Evolutionary conservation across 2,797 vertebrate species (phyloP).

Genomic region (Dryobates pubescens): DNA sequence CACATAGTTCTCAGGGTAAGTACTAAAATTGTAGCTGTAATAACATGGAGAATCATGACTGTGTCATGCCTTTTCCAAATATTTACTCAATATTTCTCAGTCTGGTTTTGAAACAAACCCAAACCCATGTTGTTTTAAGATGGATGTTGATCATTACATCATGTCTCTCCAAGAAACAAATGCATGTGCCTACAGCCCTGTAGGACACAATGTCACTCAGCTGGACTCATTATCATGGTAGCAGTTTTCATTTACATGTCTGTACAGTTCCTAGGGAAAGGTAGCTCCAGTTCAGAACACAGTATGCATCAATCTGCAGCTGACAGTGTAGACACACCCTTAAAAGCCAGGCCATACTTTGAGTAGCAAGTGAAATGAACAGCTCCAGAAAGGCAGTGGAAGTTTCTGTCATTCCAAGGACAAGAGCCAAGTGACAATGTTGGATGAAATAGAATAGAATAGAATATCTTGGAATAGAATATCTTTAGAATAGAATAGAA

Average conservation of each 20-base stretch:
- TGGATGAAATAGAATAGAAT: neutral
- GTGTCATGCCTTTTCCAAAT: neutral
- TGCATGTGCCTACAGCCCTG: neutral
- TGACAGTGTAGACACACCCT: neutral
- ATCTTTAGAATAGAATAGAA: too few species aligned
- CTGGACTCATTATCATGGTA: slow-evolving; percentile 45
- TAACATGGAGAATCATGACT: neutral
- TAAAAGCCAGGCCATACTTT: slow-evolving; percentile 1
- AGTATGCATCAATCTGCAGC: neutral
- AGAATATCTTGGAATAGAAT: too few species aligned
- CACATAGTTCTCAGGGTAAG: neutral
- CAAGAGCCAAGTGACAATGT: neutral
- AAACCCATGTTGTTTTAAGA: slow-evolving; percentile 32
- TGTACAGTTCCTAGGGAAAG: neutral
- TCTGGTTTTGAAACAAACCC: neutral
- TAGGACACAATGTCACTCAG: slow-evolving; percentile 32
- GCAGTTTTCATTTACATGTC: neutral
- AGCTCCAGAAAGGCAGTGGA: neutral
- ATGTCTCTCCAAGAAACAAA: neutral
- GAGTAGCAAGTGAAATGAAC: neutral
- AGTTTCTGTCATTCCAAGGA: neutral
- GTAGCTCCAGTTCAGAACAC: neutral
- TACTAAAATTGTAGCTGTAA: neutral
- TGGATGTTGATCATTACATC: slow-evolving; percentile 36
- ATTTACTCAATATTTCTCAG: neutral